Percentiles rank a stretch among this genome's conserved stretches.
Conservation (phyloP, 1,140 invertebrate genomes). For the Diabrotica virgifera region DNA sequence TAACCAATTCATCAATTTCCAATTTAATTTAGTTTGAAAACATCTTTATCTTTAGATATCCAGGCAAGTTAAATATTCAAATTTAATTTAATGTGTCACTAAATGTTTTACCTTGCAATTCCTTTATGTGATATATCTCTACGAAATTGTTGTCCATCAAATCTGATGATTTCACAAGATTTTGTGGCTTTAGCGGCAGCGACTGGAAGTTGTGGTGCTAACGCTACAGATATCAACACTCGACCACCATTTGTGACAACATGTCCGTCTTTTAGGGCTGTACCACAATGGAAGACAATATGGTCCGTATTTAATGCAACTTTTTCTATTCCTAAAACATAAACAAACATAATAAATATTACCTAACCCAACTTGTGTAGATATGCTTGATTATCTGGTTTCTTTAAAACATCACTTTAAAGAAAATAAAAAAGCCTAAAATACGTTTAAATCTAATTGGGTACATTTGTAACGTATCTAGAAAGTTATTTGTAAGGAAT, state of each 20-base stretch:
- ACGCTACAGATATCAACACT: conserved; percentile 78
- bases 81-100: too few relatives aligned
- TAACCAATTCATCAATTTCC: too few relatives aligned
- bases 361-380: too few relatives aligned
- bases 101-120: conserved; percentile 66
- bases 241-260: conserved; percentile 89
- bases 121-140: conserved; percentile 88
- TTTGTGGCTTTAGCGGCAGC: conserved; percentile 71
- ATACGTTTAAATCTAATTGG: too few relatives aligned
- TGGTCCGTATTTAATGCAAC: conserved; percentile 48
- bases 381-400: too few relatives aligned
- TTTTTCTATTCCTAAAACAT: conserved; percentile 1
- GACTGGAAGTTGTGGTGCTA: conserved; percentile 62
- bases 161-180: conserved; percentile 68
- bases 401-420: too few relatives aligned
- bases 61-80: too few relatives aligned
- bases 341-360: background rate
- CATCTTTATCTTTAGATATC: too few relatives aligned
- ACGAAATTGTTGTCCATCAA: conserved; percentile 82
- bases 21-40: too few relatives aligned
- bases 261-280: conserved; percentile 57
- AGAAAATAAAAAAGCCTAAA: too few relatives aligned
- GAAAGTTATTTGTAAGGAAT: too few relatives aligned
- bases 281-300: conserved; percentile 71
- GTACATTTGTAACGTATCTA: too few relatives aligned